Base-by-base conservation (phyloP, 2,888 invertebrate species). In the Standfussiana lucernea region DNA sequence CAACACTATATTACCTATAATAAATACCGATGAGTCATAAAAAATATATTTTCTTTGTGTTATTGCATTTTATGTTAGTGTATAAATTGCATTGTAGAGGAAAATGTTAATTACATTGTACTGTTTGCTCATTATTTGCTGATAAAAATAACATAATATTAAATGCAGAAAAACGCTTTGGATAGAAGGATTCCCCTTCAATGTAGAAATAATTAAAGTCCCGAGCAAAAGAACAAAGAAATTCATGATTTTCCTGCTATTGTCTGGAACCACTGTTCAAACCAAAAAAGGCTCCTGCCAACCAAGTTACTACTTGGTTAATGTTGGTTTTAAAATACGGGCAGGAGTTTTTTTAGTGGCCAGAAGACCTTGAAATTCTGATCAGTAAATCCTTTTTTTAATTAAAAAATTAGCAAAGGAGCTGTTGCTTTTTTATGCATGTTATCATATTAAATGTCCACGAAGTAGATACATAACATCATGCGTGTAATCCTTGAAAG, bases 61-160 rank as follows among this genome's bases (percentile, higher is more conserved):
- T 40, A 61, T 18, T 68, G n/a, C 13, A n/a, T n/a, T n/a, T n/a
- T n/a, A n/a, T n/a, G n/a, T n/a, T n/a, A n/a, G n/a, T n/a, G n/a
- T n/a, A n/a, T 24, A 28, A 68, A n/a, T n/a, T 47, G 10, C 40
- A 32, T 40, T 11, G 11, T 24, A 18, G 24, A 62, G 62, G 45
- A 80, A 80, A 77, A 71, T 8, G 15, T 59, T 10, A 50, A 61
- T 11, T 42, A 37, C 18, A 32, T 68, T 15, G 11, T 28, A 62
- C 8, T 24, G 35, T 42, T 70, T 35, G 2, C 18, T 13, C 7
- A 28, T 50, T 24, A 15, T 37, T 72, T 32, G 37, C 24, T 32
- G 28, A 79, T 79, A 71, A 71, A 62, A 62, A 18, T 0, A 45
- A n/a, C 18, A 35, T 15, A 21, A n/a, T 28, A 24, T 24, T 37